Conservation (phyloP, 2,797 vertebrate species). For the Crenuchus spilurus region DNA sequence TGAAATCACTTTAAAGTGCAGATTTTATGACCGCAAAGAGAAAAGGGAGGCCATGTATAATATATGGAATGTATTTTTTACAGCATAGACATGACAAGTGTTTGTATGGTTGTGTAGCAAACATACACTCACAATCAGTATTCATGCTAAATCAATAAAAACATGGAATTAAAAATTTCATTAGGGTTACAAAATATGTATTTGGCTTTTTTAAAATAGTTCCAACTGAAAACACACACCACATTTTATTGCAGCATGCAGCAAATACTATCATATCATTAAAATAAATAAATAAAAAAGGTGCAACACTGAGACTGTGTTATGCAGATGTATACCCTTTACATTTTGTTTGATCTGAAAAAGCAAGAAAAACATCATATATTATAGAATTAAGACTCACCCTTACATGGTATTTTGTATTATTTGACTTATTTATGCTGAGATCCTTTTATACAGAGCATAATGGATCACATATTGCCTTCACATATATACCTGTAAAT, state of each 20-base stretch:
- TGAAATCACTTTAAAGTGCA: neutral
- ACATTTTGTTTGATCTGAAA: neutral
- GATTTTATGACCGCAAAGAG: neutral
- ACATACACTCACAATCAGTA: constrained; percentile 32
- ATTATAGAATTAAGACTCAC: neutral
- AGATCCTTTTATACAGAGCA: neutral
- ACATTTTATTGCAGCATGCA: constrained; percentile 73
- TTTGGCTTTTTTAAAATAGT: constrained; percentile 59
- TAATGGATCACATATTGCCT: constrained; percentile 2
- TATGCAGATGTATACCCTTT: constrained; percentile 12
- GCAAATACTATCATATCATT: constrained; percentile 39
- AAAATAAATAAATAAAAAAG: neutral
- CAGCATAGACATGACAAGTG: constrained; percentile 9
- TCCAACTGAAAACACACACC: constrained; percentile 61
- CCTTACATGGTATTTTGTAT: neutral
- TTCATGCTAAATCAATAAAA: constrained; percentile 37
- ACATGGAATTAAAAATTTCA: constrained; percentile 36
- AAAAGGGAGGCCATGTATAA: neutral
- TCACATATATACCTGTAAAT: constrained; percentile 1
- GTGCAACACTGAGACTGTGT: neutral
- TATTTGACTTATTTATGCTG: neutral
- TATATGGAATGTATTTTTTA: constrained; percentile 24
- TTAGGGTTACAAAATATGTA: constrained; percentile 52
- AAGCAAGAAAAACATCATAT: neutral
- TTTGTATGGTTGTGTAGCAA: constrained; percentile 19